Evolutionary conservation across 2,888 invertebrate species (phyloP).

Genomic region (Cataglyphis livida): DNA sequence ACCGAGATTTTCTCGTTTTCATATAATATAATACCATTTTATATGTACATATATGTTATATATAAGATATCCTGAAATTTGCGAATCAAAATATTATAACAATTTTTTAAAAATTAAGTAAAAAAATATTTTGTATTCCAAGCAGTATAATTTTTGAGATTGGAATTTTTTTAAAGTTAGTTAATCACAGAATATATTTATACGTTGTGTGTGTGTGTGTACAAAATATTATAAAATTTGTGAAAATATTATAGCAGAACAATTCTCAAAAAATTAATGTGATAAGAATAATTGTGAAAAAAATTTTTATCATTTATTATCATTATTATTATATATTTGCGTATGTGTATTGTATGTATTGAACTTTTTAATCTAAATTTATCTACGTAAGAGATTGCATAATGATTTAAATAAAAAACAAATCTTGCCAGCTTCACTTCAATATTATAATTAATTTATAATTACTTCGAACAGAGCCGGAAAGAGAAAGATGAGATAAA

Average conservation of each 20-base stretch:
- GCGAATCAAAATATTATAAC: neutral
- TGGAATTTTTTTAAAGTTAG: too few relatives aligned
- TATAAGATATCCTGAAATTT: neutral
- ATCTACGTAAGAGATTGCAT: neutral
- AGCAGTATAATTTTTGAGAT: neutral
- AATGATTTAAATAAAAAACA: neutral
- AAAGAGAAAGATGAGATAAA: slow-evolving; percentile 57
- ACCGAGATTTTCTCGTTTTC: neutral
- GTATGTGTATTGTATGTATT: neutral
- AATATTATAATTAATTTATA: neutral
- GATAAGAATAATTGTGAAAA: too few relatives aligned
- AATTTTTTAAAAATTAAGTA: neutral
- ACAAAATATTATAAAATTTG: too few relatives aligned
- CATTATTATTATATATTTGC: too few relatives aligned
- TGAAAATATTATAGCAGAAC: too few relatives aligned
- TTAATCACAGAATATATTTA: neutral
- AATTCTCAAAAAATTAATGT: too few relatives aligned
- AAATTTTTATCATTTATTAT: too few relatives aligned
- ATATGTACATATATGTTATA: neutral
- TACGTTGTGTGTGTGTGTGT: too few relatives aligned
- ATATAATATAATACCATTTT: neutral
- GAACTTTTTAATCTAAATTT: neutral
- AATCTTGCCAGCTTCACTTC: neutral
- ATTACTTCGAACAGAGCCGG: slow-evolving; percentile 61
- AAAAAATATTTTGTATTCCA: neutral